phyloP scores from a whole-genome alignment of 2,113 vertebrate genomes.

The Rhegmatorhina hoffmannsi region DNA sequence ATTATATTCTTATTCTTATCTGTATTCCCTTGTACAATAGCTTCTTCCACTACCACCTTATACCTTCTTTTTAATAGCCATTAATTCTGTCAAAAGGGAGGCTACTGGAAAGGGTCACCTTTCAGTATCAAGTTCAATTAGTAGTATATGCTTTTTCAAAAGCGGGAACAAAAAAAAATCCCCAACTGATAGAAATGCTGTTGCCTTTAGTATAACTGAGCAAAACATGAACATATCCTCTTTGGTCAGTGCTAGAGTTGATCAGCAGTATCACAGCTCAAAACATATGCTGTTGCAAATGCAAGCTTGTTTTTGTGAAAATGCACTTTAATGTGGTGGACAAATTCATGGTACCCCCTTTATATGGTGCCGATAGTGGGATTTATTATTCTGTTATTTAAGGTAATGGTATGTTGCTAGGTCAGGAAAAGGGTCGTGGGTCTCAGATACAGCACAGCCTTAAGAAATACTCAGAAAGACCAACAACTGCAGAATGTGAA shows the following conservation, averaged over 20 bases:
- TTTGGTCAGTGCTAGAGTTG: background rate
- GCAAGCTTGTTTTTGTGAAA: conserved; percentile 8
- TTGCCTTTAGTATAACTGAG: background rate
- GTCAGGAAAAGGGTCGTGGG: background rate
- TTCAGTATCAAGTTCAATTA: background rate
- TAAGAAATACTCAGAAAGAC: background rate
- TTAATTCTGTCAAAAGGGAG: background rate
- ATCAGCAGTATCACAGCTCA: conserved; percentile 1
- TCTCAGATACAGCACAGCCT: background rate
- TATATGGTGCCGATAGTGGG: background rate
- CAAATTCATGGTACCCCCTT: background rate
- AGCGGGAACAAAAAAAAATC: background rate
- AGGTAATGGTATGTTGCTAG: background rate
- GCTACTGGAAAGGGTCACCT: background rate
- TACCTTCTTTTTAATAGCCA: background rate
- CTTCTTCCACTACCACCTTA: background rate
- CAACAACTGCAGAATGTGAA: background rate
- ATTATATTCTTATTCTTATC: background rate
- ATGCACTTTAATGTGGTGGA: background rate
- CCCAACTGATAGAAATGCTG: background rate
- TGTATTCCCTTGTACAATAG: background rate
- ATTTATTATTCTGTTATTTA: conserved; percentile 46
- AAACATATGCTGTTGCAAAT: background rate
- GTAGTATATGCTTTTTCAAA: background rate
- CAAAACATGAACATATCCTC: background rate